Base-by-base conservation (phyloP, 23 tunicate species). In the Ciona savignyi region DNA sequence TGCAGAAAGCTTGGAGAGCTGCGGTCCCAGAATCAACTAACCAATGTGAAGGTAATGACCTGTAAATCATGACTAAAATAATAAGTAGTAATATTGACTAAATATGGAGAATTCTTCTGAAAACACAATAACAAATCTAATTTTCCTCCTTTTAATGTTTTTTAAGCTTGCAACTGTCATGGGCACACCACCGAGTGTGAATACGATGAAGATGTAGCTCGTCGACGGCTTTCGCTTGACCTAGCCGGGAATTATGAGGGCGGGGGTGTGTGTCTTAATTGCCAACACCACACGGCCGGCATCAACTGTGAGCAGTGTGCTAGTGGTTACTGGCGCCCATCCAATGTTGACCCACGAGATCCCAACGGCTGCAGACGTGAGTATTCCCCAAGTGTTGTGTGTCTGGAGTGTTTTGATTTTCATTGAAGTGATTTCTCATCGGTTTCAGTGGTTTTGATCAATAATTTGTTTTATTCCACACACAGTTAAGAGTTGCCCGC, bases 241-340 rank as follows among this genome's bases (percentile, higher is more conserved):
- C 29, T 84, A 60, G 60, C 63, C 0, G 99, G 99, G 29, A 79
- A 78, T 27, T 88, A 83, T 71, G 90, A 88, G 48, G 99, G 99
- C 0, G 99, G 99, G 51, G 99, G 99, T 3, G 87, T 83, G 31
- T 95, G 99, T 68, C 73, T 66, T 28, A 90, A 95, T 71, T 95
- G 99, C 83, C 71, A 63, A 27, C 99, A 95, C 60, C 78, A 88
- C 86, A 95, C 99, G 1, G 83, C 95, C 28, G 99, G 99, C 6
- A 76, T 95, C 67, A 95, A 95, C 83, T 95, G 99, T 48, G 96
- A 95, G 67, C 76, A 68, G 51, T 95, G 99, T 60, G 90, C 81
- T 29, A 62, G 72, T 62, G 95, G 95, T 25, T 95, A 67, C 72
- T 95, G 85, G 93, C 49, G 95, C 32, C 95, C 95, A 29, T 65